Conservation (phyloP, 2,888 invertebrate genomes). For the Acanthopleura granulata region DNA sequence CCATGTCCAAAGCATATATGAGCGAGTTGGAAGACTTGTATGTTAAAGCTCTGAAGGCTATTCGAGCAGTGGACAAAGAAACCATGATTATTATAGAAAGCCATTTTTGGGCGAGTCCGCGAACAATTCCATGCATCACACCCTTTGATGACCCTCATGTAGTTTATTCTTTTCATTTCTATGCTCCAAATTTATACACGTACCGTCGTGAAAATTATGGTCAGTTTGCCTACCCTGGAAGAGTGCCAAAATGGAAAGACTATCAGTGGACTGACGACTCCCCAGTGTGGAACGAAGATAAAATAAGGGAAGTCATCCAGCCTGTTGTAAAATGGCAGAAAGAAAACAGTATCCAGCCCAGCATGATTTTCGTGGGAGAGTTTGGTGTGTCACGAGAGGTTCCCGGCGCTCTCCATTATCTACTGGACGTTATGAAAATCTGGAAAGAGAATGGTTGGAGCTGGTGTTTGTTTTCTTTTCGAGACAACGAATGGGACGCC, state of each 20-base stretch:
- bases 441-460: slow-evolving; percentile 11
- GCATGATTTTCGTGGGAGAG: slow-evolving; percentile 14
- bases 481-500: slow-evolving; percentile 21
- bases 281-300: not conserved
- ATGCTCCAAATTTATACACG: slow-evolving; percentile 13
- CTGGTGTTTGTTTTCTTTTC: slow-evolving; percentile 17
- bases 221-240: not conserved
- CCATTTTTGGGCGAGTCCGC: slow-evolving; percentile 12
- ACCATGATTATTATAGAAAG: slow-evolving; percentile 16
- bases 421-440: not conserved
- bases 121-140: not conserved
- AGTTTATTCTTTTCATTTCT: slow-evolving; percentile 19
- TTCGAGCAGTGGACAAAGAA: slow-evolving; percentile 6
- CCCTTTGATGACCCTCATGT: not conserved
- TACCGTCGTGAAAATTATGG: slow-evolving; percentile 10
- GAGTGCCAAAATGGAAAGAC: not conserved
- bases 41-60: not conserved
- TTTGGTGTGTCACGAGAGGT: slow-evolving; percentile 17
- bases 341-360: not conserved
- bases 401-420: slow-evolving; percentile 4
- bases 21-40: slow-evolving; percentile 2
- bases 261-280: not conserved
- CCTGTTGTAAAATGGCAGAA: slow-evolving; percentile 16
- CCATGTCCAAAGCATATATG: not conserved
- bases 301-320: not conserved